Conservation (phyloP, 2,797 vertebrate species). For the Clarias pachynema region DNA sequence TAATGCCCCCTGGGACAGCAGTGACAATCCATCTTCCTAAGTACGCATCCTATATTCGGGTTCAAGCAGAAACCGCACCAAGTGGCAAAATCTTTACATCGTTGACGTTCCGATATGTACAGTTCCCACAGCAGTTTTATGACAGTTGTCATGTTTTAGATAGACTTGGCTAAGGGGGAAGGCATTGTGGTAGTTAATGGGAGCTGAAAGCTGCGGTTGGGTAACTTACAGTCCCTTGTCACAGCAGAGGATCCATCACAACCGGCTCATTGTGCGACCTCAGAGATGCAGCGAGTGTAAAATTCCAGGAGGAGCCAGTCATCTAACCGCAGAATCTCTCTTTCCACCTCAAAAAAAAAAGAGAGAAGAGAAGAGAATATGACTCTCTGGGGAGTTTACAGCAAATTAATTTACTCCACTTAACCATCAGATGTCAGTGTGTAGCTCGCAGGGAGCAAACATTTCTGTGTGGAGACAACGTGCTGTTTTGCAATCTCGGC, state of each 20-base stretch:
- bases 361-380: background rate
- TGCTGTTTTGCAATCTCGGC: constrained; percentile 5
- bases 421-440: constrained; percentile 72
- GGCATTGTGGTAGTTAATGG: constrained; percentile 40
- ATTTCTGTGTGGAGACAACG: constrained; percentile 1
- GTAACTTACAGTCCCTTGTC: constrained; percentile 51
- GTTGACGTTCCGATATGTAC: constrained; percentile 2
- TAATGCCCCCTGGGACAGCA: background rate
- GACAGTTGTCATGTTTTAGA: constrained; percentile 43
- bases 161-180: constrained; percentile 22
- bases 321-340: constrained; percentile 42
- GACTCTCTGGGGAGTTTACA: constrained; percentile 35
- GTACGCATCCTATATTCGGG: background rate
- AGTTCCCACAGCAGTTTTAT: constrained; percentile 27
- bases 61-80: constrained; percentile 22
- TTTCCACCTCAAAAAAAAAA: constrained; percentile 21
- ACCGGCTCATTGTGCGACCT: constrained; percentile 45
- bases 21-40: background rate
- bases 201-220: constrained; percentile 49
- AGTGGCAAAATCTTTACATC: background rate
- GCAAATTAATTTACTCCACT: constrained; percentile 66
- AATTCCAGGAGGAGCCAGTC: constrained; percentile 39
- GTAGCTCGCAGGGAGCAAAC: constrained; percentile 52
- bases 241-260: constrained; percentile 52
- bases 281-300: constrained; percentile 37